Conservation (phyloP, 1,140 invertebrate species). For the Artemia franciscana region DNA sequence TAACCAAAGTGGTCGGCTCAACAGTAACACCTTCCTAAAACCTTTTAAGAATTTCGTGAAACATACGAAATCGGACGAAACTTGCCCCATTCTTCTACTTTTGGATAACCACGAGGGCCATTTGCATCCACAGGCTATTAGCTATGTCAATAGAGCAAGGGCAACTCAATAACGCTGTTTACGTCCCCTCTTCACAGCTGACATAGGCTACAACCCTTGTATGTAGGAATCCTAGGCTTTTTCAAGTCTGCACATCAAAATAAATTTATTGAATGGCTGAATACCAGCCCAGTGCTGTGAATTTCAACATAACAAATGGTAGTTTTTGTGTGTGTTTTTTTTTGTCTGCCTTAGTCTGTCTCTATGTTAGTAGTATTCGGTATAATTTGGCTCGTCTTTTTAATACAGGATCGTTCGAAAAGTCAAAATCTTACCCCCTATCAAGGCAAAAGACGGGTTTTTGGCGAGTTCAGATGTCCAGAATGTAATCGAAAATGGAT, state of each 20-base stretch:
- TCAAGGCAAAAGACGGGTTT: too few species aligned
- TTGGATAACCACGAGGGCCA: constrained; percentile 12
- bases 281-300: constrained; percentile 11
- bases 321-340: constrained; percentile 8
- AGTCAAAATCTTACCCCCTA: too few species aligned
- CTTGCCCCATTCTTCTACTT: constrained; percentile 17
- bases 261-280: constrained; percentile 13
- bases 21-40: constrained; percentile 12
- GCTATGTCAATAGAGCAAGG: constrained; percentile 17
- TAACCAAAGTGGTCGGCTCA: constrained; percentile 15
- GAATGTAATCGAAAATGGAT: too few species aligned
- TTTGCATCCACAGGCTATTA: constrained; percentile 11
- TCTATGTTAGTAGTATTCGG: constrained; percentile 11
- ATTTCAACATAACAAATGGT: constrained; percentile 13
- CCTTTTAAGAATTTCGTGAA: constrained; percentile 16
- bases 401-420: constrained; percentile 8
- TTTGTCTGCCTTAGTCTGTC: constrained; percentile 12
- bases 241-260: constrained; percentile 18
- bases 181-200: constrained; percentile 16
- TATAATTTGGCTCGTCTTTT: constrained; percentile 10
- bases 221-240: constrained; percentile 15
- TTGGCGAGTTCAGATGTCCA: too few species aligned
- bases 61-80: too few species aligned
- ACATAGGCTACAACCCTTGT: constrained; percentile 19
- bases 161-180: constrained; percentile 31